These are phyloP conservation scores for Coenonympha arcania DNA, from an alignment of 2,888 invertebrate genomes.

Conservation along the genomic window DNA sequence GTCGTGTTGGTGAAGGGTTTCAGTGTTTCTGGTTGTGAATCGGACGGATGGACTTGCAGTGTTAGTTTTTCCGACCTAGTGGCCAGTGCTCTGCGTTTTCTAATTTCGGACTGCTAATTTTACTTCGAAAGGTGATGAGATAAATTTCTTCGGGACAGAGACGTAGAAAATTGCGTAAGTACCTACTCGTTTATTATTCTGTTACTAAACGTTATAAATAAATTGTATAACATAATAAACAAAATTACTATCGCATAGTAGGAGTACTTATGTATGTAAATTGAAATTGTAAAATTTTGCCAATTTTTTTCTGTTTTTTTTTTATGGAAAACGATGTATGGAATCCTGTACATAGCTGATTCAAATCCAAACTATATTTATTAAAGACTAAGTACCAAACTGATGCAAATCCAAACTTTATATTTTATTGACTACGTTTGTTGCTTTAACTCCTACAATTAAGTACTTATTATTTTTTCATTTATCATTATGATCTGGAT, in stretches of 20 bases:
- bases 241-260: no score
- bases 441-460: no score
- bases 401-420: no score
- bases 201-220: not conserved
- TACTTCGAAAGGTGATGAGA: conserved; percentile 48
- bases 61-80: conserved; percentile 41
- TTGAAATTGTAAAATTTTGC: not conserved
- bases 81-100: conserved; percentile 48
- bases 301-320: not conserved
- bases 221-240: not conserved
- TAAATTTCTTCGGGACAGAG: conserved; percentile 49
- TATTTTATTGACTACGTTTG: no score
- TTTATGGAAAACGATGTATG: not conserved
- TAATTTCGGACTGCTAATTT: conserved; percentile 66
- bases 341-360: no score
- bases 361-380: no score
- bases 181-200: conserved; percentile 31
- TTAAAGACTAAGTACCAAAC: no score
- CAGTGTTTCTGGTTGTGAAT: conserved; percentile 34
- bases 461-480: no score
- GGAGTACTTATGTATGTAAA: no score
- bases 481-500: no score
- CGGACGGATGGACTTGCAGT: conserved; percentile 45
- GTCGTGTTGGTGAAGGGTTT: conserved; percentile 14
- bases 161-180: conserved; percentile 64